Evolutionary conservation across 2,888 invertebrate species (phyloP).

Genomic region (Phymatocera aterrima): DNA sequence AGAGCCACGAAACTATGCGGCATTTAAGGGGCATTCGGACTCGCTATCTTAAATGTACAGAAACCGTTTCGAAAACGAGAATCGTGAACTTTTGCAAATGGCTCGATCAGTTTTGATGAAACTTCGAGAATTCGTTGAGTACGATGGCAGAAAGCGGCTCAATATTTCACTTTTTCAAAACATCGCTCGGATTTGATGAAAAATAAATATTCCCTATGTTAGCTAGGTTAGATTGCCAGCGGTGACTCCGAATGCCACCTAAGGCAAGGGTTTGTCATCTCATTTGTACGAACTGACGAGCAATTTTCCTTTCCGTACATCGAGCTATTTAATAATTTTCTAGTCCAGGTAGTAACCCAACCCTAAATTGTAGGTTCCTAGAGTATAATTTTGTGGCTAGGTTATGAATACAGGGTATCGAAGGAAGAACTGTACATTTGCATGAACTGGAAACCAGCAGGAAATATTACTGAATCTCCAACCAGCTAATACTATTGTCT

Average conservation of each 20-base stretch:
- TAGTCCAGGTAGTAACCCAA: neutral
- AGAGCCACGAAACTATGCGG: slow-evolving; percentile 42
- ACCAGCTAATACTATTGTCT: neutral
- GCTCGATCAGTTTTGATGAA: too few relatives aligned
- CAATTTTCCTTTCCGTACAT: slow-evolving; percentile 23
- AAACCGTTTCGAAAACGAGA: too few relatives aligned
- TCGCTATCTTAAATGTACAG: too few relatives aligned
- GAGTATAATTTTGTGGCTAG: neutral
- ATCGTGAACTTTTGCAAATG: too few relatives aligned
- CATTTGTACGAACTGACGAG: neutral
- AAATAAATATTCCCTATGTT: too few relatives aligned
- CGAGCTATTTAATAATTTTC: slow-evolving; percentile 35
- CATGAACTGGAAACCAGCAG: neutral
- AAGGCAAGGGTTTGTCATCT: slow-evolving; percentile 23
- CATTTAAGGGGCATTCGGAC: slow-evolving; percentile 3
- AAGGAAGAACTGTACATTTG: neutral
- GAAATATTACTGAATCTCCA: slow-evolving; percentile 7
- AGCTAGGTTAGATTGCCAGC: too few relatives aligned
- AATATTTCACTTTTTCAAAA: too few relatives aligned
- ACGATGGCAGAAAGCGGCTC: too few relatives aligned
- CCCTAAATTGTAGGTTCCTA: neutral
- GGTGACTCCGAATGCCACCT: too few relatives aligned
- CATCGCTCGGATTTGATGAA: too few relatives aligned
- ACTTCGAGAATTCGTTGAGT: too few relatives aligned
- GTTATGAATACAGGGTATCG: slow-evolving; percentile 15